Evolutionary conservation across 2,797 vertebrate species (phyloP).

Genomic region (Fundulus diaphanus): DNA sequence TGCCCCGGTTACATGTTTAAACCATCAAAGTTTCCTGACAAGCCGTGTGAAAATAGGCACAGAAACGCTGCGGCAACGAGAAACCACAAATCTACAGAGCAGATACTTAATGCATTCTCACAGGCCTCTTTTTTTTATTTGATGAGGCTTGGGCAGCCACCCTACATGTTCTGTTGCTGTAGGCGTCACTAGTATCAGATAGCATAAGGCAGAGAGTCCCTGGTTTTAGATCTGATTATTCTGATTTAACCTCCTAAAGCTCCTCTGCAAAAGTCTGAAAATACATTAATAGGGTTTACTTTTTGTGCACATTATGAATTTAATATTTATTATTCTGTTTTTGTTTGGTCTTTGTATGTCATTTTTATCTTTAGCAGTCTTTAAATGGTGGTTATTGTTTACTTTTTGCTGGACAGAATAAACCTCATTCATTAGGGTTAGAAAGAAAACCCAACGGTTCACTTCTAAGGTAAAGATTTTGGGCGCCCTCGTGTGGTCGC

Average conservation of each 20-base stretch:
- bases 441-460: background rate
- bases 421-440: background rate
- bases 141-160: background rate
- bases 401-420: background rate
- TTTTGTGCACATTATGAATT: background rate
- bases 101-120: constrained; percentile 9
- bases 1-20: constrained; percentile 47
- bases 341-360: background rate
- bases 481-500: constrained; percentile 41
- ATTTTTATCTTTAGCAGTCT: background rate
- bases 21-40: constrained; percentile 60
- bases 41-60: constrained; percentile 29
- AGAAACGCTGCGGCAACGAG: constrained; percentile 53
- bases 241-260: background rate
- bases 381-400: background rate
- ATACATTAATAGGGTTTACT: background rate
- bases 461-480: constrained; percentile 10
- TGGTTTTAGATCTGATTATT: background rate
- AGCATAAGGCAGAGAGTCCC: background rate
- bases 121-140: background rate
- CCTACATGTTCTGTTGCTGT: background rate
- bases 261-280: background rate
- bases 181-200: background rate
- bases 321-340: background rate
- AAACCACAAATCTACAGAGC: constrained; percentile 38